Base-by-base conservation (phyloP, 2,113 vertebrate species). In the Balaenoptera acutorostrata region DNA sequence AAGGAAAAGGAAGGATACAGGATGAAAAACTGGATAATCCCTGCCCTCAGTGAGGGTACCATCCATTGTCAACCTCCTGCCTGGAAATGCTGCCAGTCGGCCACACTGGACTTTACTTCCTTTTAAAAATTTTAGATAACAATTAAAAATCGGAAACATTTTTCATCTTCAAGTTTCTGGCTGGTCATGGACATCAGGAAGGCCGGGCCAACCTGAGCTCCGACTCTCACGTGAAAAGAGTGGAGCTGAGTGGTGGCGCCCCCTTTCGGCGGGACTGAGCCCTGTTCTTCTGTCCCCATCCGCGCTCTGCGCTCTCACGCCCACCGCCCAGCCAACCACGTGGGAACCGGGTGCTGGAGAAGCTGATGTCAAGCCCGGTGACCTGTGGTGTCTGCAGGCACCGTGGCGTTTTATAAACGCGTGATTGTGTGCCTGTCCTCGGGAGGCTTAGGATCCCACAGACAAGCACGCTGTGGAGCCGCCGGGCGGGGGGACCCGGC, bases 241-340 rank as follows among this genome's bases (percentile, higher is more conserved):
- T 12, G 33, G 59, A 36, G 59, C 17, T 36, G 1, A 15, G n/a
- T 18, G 61, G n/a, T 0, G 41, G 18, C 18, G 2, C 49, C 39
- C 39, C 21, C 55, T 18, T 13, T 20, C 5, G 15, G 20, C 0
- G 6, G 66, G 10, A 46, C 10, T 4, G 31, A 46, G 90, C 27
- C 8, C 3, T 2, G 13, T 8, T 64, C 17, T 15, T 2, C 0
- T 0, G 0, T 12, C 59, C 64, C 44, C 33, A 7, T 18, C 44
- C 0, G 2, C 74, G 9, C 33, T 21, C 41, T 31, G 12, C 6
- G 3, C 44, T 55, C n/a, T 52, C 20, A 33, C 18, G 17, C 5
- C 31, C 44, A 1, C 46, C 2, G 3, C 41, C 59, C 5, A 15
- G 18, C 5, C 33, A 10, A 6, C 44, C 21, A 0, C 6, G 0